phyloP scores from a whole-genome alignment of 2,888 invertebrate species.

The Panzeria rudis region DNA sequence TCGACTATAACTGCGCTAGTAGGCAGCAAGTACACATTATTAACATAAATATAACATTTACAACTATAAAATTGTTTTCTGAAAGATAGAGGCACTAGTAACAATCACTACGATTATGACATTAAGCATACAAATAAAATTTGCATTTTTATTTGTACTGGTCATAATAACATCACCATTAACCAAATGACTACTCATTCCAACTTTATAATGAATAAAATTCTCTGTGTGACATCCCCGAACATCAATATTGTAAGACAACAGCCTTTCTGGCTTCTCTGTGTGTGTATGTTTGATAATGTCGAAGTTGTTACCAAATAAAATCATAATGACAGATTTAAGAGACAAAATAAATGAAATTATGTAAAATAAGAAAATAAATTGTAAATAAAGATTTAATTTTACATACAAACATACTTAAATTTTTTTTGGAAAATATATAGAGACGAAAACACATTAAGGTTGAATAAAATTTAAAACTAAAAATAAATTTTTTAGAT shows the following conservation, averaged over 20 bases:
- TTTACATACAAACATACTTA: not conserved
- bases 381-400: conserved; percentile 24
- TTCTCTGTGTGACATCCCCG: not conserved
- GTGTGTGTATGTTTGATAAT: not conserved
- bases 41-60: conserved; percentile 42
- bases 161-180: conserved; percentile 64
- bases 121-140: conserved; percentile 68
- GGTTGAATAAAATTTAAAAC: too few species aligned
- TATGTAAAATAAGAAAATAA: conserved; percentile 22
- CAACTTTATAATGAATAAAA: conserved; percentile 24
- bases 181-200: conserved; percentile 16
- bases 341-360: not conserved
- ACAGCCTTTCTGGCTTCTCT: not conserved
- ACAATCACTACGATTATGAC: conserved; percentile 27
- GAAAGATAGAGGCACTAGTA: conserved; percentile 9
- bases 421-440: too few species aligned
- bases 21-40: conserved; percentile 5
- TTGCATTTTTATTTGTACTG: conserved; percentile 68
- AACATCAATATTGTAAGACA: conserved; percentile 8
- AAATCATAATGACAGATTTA: conserved; percentile 10
- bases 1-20: not conserved
- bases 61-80: conserved; percentile 19
- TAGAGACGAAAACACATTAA: too few species aligned
- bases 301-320: not conserved
- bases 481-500: too few species aligned